Evolutionary conservation across 2,888 invertebrate genomes (phyloP).

Genomic region (Megastigmus dorsalis): DNA sequence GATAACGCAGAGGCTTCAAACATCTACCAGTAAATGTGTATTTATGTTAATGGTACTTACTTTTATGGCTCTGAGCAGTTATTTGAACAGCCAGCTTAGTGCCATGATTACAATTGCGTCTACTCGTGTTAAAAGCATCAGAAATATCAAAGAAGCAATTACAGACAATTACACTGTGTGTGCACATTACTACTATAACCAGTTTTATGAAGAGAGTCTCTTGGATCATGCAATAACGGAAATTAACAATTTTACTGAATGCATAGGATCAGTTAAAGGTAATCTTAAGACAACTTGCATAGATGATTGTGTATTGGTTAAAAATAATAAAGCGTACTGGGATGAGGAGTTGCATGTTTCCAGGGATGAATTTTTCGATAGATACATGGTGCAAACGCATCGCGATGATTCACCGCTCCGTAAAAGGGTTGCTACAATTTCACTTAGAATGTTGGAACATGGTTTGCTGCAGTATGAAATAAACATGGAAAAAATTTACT

Average conservation of each 20-base stretch:
- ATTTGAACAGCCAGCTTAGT: slow-evolving; percentile 2
- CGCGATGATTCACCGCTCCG: slow-evolving; percentile 22
- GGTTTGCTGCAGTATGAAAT: neutral
- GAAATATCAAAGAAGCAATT: no score
- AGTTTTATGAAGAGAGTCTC: neutral
- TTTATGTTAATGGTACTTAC: neutral
- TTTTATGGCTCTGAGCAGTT: neutral
- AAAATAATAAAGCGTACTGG: neutral
- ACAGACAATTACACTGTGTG: no score
- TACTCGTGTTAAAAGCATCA: neutral
- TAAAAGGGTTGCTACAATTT: neutral
- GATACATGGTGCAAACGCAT: neutral
- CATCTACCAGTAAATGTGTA: neutral
- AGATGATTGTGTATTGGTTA: slow-evolving; percentile 3
- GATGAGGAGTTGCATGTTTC: neutral
- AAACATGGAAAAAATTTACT: neutral
- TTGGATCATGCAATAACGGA: neutral
- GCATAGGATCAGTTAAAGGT: neutral
- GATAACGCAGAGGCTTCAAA: neutral
- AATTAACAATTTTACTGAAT: neutral
- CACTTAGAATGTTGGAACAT: neutral
- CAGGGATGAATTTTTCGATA: neutral
- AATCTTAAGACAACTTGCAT: slow-evolving; percentile 4
- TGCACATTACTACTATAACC: no score
- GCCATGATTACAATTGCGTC: neutral